phyloP scores from a whole-genome alignment of 1,140 invertebrate species.

The Zaprionus capensis region DNA sequence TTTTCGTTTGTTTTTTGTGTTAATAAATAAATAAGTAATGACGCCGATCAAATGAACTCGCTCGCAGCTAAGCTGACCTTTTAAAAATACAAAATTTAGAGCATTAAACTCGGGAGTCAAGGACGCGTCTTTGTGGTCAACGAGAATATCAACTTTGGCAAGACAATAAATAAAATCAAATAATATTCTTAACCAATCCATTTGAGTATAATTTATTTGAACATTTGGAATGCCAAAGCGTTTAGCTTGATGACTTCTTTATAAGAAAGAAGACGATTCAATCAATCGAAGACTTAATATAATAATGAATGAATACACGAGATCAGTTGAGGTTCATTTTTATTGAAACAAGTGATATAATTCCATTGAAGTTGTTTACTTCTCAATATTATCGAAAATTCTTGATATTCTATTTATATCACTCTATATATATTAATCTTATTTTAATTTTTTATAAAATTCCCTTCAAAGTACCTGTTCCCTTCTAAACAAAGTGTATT shows the following conservation, averaged over 20 bases:
- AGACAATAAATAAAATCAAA: slow-evolving; percentile 6
- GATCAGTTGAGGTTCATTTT: not conserved
- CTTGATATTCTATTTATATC: not conserved
- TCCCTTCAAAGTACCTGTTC: no score
- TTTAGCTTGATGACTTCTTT: not conserved
- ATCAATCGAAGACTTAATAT: not conserved
- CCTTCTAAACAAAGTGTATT: not conserved
- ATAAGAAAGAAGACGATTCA: not conserved
- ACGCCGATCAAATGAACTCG: not conserved
- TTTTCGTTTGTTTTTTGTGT: not conserved
- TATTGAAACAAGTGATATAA: not conserved
- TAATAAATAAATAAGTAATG: not conserved
- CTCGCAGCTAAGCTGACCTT: slow-evolving; percentile 1
- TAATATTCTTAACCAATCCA: not conserved
- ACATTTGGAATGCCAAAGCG: not conserved
- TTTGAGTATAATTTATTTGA: not conserved
- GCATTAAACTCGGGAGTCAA: not conserved
- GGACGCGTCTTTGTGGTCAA: slow-evolving; percentile 5
- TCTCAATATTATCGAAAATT: not conserved
- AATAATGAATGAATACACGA: not conserved
- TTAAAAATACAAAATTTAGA: slow-evolving; percentile 11
- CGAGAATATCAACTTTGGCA: not conserved
- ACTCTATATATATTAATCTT: no score
- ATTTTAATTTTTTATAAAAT: no score
- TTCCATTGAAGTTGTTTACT: not conserved